phyloP scores from a whole-genome alignment of 1,140 invertebrate species.

The Dermatophagoides farinae region DNA sequence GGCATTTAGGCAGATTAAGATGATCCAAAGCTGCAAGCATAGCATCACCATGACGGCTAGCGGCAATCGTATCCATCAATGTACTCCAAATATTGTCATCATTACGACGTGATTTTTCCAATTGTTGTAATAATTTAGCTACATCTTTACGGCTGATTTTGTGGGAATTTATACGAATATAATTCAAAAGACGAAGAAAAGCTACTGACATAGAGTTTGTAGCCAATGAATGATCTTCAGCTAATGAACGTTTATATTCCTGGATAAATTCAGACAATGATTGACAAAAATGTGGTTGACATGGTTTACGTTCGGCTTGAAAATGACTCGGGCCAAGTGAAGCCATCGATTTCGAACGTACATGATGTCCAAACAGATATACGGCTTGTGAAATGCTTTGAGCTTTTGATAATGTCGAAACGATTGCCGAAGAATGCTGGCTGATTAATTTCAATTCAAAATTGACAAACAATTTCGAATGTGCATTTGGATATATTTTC shows the following conservation, averaged over 20 bases:
- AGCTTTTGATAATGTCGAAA: neutral
- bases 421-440: neutral
- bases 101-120: neutral
- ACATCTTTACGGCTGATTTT: conserved; percentile 8
- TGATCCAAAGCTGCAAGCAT: conserved; percentile 11
- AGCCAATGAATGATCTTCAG: conserved; percentile 10
- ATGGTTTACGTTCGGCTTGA: neutral
- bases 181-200: conserved; percentile 10
- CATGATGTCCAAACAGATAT: neutral
- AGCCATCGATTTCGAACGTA: neutral
- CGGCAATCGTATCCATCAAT: conserved; percentile 14
- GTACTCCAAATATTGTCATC: conserved; percentile 6
- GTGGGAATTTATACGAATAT: conserved; percentile 9
- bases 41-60: conserved; percentile 9
- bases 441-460: neutral
- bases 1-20: conserved; percentile 10
- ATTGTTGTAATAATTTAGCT: neutral
- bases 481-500: conserved; percentile 10
- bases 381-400: neutral
- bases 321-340: conserved; percentile 2
- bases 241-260: neutral
- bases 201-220: conserved; percentile 8
- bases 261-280: neutral
- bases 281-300: conserved; percentile 7
- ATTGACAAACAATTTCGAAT: conserved; percentile 12